Base-by-base conservation (phyloP, 2,113 vertebrate genomes). In the Triplophysa dalaica region DNA sequence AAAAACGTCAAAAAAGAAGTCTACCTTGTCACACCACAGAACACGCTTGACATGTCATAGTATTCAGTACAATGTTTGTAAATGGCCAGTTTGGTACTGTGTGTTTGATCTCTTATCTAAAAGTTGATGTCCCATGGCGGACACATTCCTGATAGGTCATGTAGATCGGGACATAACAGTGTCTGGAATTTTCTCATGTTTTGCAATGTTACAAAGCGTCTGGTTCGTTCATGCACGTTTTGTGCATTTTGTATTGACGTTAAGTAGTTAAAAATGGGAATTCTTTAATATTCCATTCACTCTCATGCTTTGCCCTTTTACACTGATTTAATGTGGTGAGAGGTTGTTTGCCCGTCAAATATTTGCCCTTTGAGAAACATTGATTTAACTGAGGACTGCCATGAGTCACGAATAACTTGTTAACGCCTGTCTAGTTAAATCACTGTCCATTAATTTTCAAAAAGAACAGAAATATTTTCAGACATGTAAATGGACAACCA, bases 291-390 rank as follows among this genome's bases (percentile, higher is more conserved):
- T 52, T 75, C 56, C 14, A n/a, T 43, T 56, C 14, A 10, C 1
- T 24, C 29, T 33, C 21, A n/a, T 14, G 14, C 26, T 64, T 17
- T 41, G 73, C 48, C n/a, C 65, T 14, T 14, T 50, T 26, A 26
- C 61, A 22, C 66, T 70, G 60, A 60, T 75, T 70, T 84, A 60
- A 75, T 74, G 41, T 60, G 64, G 82, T 38, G 38, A n/a, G 10
- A 26, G 77, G 64, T 79, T 79, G 76, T 69, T 72, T 26, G 29
- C 41, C 61, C 14, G 7, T 73, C 77, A 82, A 85, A 85, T 79
- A 82, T 84, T 84, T 84, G 77, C 61, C 33, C 7, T 67, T 67
- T 72, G 26, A 63, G 70, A 75, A 81, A 54, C 66, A 29, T 62
- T 65, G 66, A 70, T 70, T 81, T 70, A 70, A 77, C 8, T 22